Conservation (phyloP, 2,888 invertebrate genomes). For the Scaptomyza tumidula region DNA sequence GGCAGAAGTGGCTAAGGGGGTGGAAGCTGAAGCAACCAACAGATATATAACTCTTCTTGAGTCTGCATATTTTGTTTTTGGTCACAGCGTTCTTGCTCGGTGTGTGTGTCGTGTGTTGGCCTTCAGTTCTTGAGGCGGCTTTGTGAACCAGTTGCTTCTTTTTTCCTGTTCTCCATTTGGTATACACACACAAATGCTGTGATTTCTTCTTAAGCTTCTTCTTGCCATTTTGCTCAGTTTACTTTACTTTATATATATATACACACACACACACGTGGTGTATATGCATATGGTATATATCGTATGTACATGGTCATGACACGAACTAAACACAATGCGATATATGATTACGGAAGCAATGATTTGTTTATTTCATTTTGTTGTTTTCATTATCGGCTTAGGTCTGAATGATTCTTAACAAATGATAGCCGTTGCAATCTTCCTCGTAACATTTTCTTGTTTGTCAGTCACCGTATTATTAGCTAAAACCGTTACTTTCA, state of each 20-base stretch:
- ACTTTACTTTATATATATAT: conserved; percentile 38
- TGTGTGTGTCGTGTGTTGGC: conserved; percentile 28
- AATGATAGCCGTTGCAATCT: neutral
- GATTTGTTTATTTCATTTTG: conserved; percentile 58
- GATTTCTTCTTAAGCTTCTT: conserved; percentile 35
- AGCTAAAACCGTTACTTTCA: neutral
- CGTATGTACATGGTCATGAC: conserved; percentile 20
- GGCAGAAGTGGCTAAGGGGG: neutral
- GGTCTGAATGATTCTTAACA: neutral
- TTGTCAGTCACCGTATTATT: neutral
- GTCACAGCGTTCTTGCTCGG: conserved; percentile 53
- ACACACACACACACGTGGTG: neutral
- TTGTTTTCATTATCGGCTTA: conserved; percentile 29
- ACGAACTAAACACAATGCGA: conserved; percentile 20
- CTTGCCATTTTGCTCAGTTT: conserved; percentile 40
- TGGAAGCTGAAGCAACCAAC: conserved; percentile 14
- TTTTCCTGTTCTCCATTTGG: conserved; percentile 56
- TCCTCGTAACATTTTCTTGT: neutral
- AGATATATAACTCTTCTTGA: conserved; percentile 48
- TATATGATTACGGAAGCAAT: conserved; percentile 57
- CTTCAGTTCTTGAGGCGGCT: conserved; percentile 57
- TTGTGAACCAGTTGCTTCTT: conserved; percentile 63
- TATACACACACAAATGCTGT: conserved; percentile 48
- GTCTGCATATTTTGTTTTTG: conserved; percentile 65
- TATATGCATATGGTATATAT: conserved; percentile 2